Base-by-base conservation (phyloP, 2,888 invertebrate species). In the Helobdella robusta region DNA sequence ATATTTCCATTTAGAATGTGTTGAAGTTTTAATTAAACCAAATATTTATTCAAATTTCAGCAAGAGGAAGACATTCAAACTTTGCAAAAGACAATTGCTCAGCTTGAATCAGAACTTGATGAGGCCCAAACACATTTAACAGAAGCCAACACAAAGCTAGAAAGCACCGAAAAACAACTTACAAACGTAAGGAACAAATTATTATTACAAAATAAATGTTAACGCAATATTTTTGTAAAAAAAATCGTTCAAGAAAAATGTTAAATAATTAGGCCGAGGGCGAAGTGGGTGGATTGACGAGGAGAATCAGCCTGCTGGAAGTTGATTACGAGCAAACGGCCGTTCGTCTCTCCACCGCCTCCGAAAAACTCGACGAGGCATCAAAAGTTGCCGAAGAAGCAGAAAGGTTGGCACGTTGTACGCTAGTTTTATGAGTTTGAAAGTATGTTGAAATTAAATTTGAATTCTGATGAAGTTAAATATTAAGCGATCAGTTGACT, bases 301-400 rank as follows among this genome's bases (percentile, higher is more conserved):
- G 98, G 83, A 91, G 94, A 82, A 93, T 98, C 84, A 94, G 95
- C 83, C 86, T 98, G 81, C 85, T 99, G 83, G 98, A 98, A 84
- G 98, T 99, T 82, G 98, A 98, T 84, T 86, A 97, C 79, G 98
- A 98, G 83, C 88, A 95, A 84, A 94, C 97, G 73, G 97, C 97
- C 84, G 94, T 94, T 84, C 89, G 98, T 83, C 86, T 97, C 81
- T 90, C 91, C 81, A 91, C 92, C 77, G 95, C 97, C 83, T 92
- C 95, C 80, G 88, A 90, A 80, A 98, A 97, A 85, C 85, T 98
- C 82, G 92, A 98, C 74, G 97, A 98, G 85, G 98, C 98, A 77
- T 94, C 95, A 78, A 93, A 94, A 83, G 93, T 95, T 76, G 98
- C 98, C 80, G 98, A 98, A 86, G 98, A 99, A 85, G 95, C 95